Evolutionary conservation across 2,797 vertebrate genomes (phyloP).

Genomic region (Discoglossus pictus): DNA sequence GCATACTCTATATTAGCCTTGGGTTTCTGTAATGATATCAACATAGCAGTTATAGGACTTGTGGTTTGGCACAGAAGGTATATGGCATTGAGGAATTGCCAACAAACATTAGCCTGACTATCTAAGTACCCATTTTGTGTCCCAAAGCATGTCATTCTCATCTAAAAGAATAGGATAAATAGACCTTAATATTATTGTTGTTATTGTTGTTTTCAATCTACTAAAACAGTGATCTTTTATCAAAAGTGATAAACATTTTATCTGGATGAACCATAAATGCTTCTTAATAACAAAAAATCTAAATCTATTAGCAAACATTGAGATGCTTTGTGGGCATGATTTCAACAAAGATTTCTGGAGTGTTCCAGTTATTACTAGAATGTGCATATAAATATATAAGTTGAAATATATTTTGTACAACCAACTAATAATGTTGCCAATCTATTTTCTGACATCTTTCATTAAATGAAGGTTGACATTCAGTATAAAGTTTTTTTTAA

Average conservation of each 20-base stretch:
- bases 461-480: too few species aligned
- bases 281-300: too few species aligned
- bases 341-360: too few species aligned
- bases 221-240: neutral
- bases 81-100: constrained; percentile 22
- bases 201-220: neutral
- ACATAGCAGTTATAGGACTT: constrained; percentile 70
- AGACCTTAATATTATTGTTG: constrained; percentile 4
- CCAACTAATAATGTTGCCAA: too few species aligned
- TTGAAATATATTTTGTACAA: too few species aligned
- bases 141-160: constrained; percentile 65
- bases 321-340: too few species aligned
- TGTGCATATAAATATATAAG: too few species aligned
- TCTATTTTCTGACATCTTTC: too few species aligned
- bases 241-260: constrained; percentile 6
- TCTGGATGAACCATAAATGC: too few species aligned
- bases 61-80: constrained; percentile 70
- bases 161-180: constrained; percentile 61
- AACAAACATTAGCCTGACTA: constrained; percentile 18
- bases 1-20: constrained; percentile 70
- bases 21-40: constrained; percentile 71
- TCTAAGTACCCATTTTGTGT: constrained; percentile 19
- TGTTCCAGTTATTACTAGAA: too few species aligned
- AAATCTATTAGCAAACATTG: too few species aligned
- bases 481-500: too few species aligned